A percentile compares a stretch with the other conserved stretches of the same genome.
Conservation (phyloP, 2,888 invertebrate species). For the Tinea pellionella region DNA sequence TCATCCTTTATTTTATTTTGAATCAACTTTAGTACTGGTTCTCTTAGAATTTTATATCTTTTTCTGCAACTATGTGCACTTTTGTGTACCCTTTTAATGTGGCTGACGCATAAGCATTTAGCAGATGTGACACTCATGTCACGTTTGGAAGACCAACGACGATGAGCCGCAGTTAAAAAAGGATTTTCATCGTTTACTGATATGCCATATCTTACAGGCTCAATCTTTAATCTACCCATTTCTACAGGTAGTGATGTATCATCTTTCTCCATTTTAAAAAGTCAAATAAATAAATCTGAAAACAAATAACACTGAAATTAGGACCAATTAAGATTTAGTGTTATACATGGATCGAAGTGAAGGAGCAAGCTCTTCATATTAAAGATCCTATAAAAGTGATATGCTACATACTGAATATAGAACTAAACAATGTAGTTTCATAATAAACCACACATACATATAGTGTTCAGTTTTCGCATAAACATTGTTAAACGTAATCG, state of each 20-base stretch:
- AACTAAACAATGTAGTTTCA: background rate
- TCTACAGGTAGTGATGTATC: conserved; percentile 61
- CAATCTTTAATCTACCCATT: conserved; percentile 69
- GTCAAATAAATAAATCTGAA: background rate
- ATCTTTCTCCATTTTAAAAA: conserved; percentile 45
- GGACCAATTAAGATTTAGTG: no score
- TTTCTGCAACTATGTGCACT: conserved; percentile 41
- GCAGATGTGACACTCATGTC: background rate
- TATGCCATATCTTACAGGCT: conserved; percentile 39
- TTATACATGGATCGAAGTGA: no score
- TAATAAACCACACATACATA: background rate
- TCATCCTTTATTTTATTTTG: conserved; percentile 23
- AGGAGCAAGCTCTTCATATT: no score
- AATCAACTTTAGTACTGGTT: conserved; percentile 67
- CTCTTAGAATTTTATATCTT: conserved; percentile 63
- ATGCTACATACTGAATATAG: background rate
- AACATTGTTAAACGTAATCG: no score
- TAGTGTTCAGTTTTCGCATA: background rate
- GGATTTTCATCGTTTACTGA: conserved; percentile 39
- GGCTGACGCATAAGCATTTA: background rate
- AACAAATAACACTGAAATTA: background rate
- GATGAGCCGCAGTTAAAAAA: conserved; percentile 22
- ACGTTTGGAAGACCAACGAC: background rate
- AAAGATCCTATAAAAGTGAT: no score
- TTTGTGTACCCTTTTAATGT: conserved; percentile 27